Base-by-base conservation (phyloP, 2,888 invertebrate species). In the Metallyticus violacea region DNA sequence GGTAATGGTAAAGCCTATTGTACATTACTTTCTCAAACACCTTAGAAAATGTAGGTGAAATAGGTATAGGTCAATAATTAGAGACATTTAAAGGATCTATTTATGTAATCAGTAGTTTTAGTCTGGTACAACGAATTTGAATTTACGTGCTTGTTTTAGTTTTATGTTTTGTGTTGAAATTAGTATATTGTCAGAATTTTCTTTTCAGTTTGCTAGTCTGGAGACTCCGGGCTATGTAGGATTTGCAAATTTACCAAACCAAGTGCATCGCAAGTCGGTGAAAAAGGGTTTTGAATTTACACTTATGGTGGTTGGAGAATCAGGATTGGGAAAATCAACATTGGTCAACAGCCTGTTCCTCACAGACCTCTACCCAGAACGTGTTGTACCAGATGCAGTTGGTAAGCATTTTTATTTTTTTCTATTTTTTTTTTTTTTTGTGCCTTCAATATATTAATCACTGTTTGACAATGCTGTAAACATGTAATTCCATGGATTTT, bases 251-350 rank as follows among this genome's bases (percentile, higher is more conserved):
- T 92, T 99, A 77, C 99, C 99, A 1, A 98, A 99, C 92, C 99
- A 99, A 92, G 98, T 99, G 29, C 98, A 99, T 92, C 94, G 99
- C 88, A 99, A 99, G 92, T 98, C 98, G 0, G 99, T 99, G 85
- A 99, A 99, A 92, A 99, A 98, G 91, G 99, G 99, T 27, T 99
- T 99, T 91, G 99, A 99, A 92, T 99, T 99, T 91, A 99, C 99
- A 0, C 93, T 99, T 15, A 99, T 99, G 99, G 98, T 99, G 86
- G 98, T 97, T 7, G 97, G 98, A 77, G 94, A 95, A 91, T 97
- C 97, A 90, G 98, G 99, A 0, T 93, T 99, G 77, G 99, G 99
- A 76, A 99, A 99, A 93, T 98, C 98, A 0, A 99, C 99, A 0
- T 93, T 99, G 82, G 98, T 99, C 84, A 99, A 99, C 92, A 98